Base-by-base conservation (phyloP, 2,888 invertebrate genomes). In the Frankliniella fusca region DNA sequence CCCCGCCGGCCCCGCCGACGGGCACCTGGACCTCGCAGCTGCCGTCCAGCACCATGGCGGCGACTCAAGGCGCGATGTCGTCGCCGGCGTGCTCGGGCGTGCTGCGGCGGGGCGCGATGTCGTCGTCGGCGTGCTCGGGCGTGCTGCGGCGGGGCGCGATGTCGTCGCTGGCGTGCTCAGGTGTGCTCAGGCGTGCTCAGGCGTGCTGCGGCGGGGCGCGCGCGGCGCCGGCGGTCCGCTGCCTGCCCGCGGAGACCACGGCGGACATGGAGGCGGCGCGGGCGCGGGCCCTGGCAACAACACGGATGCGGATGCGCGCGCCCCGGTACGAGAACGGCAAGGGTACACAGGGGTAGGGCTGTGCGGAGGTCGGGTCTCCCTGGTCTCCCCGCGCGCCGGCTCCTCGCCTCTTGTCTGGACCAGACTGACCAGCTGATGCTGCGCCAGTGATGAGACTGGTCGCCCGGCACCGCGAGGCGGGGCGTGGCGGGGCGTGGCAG, bases 1-100 rank as follows among this genome's bases (percentile, higher is more conserved):
- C 70, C 23, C 23, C 20, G 54, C 23, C 20, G 54, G 54, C 18
- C 12, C 54, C 27, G 61, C 18, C 11, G 15, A 18, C 61, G 18
- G 54, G 54, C 54, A 20, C 54, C 54, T 3, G 54, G 15, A 61
- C 61, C 70, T 76, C 70, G 70, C 70, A 76, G 70, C 70, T 76
- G 23, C 23, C 23, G 70, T 76, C 70, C 70, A 76, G 27, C 23
- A 76, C 70, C 70, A 76, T 76, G 70, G 70, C 70, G 70, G 27
- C 70, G 54, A 18, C 54, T 15, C 18, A 5, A 27, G 70, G 11
- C n/a, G n/a, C n/a, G 70, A 27, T 27, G 27, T 23, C 70, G 23
- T 1, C 70, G 70, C 27, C 70, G 70, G 9, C 8, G 15, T 20
- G 54, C 70, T n/a, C 15, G 15, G 61, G 61, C 54, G 15, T 12